Percentiles rank a stretch among this genome's conserved stretches.
Conservation (phyloP, 2,888 invertebrate genomes). For the Zygothrica quintamaculata region DNA sequence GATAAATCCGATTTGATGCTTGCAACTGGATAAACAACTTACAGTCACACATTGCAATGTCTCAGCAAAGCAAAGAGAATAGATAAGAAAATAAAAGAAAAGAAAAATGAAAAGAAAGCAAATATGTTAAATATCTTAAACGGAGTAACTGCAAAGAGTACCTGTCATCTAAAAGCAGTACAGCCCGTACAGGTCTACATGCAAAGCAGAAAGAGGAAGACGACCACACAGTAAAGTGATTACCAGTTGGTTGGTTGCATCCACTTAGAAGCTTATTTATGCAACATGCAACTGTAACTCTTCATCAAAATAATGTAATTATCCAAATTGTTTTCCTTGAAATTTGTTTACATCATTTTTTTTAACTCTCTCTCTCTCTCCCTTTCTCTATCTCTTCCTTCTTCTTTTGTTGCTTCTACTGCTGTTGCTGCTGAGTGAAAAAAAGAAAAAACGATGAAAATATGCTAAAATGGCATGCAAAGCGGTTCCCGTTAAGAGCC, state of each 20-base stretch:
- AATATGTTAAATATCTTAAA: too few species aligned
- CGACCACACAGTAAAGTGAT: constrained; percentile 65
- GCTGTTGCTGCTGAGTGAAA: constrained; percentile 10
- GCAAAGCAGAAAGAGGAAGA: background rate
- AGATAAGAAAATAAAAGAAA: too few species aligned
- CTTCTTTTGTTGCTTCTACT: too few species aligned
- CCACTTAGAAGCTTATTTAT: constrained; percentile 52
- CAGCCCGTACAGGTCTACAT: background rate
- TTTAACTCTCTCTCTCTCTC: too few species aligned
- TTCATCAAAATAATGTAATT: constrained; percentile 80
- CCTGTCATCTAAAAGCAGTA: constrained; percentile 2
- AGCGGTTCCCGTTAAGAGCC: constrained; percentile 76
- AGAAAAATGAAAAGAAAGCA: too few species aligned
- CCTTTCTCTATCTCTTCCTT: too few species aligned
- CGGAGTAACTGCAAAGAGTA: constrained; percentile 11
- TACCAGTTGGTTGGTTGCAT: constrained; percentile 11
- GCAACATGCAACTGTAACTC: constrained; percentile 72
- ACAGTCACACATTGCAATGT: too few species aligned
- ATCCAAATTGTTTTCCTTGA: constrained; percentile 80
- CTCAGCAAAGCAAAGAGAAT: too few species aligned
- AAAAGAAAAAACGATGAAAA: constrained; percentile 7
- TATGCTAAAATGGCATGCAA: constrained; percentile 56
- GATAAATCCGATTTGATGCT: too few species aligned
- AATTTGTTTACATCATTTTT: constrained; percentile 75
- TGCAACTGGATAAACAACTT: too few species aligned